Base-by-base conservation (phyloP, 2,888 invertebrate species). In the Coenonympha arcania region DNA sequence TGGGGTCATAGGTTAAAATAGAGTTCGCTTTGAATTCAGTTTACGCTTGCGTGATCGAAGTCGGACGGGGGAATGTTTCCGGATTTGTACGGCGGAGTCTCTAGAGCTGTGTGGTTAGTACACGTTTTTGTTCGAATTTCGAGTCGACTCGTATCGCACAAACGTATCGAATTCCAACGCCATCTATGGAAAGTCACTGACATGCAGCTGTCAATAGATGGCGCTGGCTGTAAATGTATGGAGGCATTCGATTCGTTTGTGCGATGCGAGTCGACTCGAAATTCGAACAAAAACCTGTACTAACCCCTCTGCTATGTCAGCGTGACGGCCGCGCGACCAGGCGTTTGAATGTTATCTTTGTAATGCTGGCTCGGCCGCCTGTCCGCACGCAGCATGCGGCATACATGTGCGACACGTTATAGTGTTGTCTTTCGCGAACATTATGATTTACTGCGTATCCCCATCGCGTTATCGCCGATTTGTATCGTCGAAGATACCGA, bases 391-490 rank as follows among this genome's bases (percentile, higher is more conserved):
- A 74, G 79, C 81, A 63, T 73, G 80, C 62, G 73, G 71, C 65
- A 64, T 68, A 76, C 78, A 73, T 71, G 69, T 69, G 75, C 77
- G 73, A 79, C 78, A 61, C 57, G 57, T 57, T 54, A 61, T 61
- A 61, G 54, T 55, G 59, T 59, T 54, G 58, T 58, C 52, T 59
- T 63, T 61, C 45, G 63, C 63, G 59, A 71, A 68, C 64, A 65
- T 64, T 66, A 66, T 73, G 76, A 82, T 78, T 80, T 75, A 81
- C 74, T 60, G 61, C 61, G 41, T 33, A 39, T 52, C 48, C 49
- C 48, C 54, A 37, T 50, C 54, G 55, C 49, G 49, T 56, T 60
- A 58, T 58, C 59, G 59, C 47, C 48, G 58, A 58, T 57, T 43
- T 44, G 40, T 58, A 58, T 61, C 62, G 50, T 37, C 39, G 50